Evolutionary conservation across 2,888 invertebrate species (phyloP).

Genomic region (Ormyrus labotus): DNA sequence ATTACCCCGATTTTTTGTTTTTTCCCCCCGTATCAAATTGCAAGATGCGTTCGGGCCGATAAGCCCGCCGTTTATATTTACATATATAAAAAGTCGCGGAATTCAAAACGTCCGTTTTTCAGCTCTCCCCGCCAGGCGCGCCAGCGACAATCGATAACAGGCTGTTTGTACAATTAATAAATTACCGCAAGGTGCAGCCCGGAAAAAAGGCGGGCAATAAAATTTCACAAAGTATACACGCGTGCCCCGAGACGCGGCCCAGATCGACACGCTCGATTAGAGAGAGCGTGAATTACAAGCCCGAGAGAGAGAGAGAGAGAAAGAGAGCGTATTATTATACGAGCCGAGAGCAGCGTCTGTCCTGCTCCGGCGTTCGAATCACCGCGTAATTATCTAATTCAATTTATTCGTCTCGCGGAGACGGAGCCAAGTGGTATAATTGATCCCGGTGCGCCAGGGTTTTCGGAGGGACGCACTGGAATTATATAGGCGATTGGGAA

Average conservation of each 20-base stretch:
- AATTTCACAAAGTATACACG: constrained; percentile 15
- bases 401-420: constrained; percentile 40
- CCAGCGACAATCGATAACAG: too few relatives aligned
- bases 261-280: constrained; percentile 64
- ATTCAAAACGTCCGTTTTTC: too few relatives aligned
- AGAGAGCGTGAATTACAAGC: constrained; percentile 55
- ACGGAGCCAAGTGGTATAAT: constrained; percentile 7
- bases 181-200: neutral
- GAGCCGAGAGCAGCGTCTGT: neutral
- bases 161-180: constrained; percentile 22
- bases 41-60: too few relatives aligned
- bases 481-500: neutral
- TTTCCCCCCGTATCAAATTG: too few relatives aligned
- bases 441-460: neutral
- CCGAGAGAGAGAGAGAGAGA: neutral
- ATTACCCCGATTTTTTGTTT: neutral
- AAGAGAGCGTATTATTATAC: constrained; percentile 58
- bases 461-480: too few relatives aligned
- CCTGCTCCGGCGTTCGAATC: constrained; percentile 31
- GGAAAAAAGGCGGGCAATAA: constrained; percentile 1
- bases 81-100: too few relatives aligned
- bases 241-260: constrained; percentile 16
- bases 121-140: too few relatives aligned
- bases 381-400: constrained; percentile 44
- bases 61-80: too few relatives aligned